Percentiles rank a stretch among this genome's conserved stretches.
phyloP scores from a whole-genome alignment of 2,113 vertebrate species.

The Australoheros scitulus region DNA sequence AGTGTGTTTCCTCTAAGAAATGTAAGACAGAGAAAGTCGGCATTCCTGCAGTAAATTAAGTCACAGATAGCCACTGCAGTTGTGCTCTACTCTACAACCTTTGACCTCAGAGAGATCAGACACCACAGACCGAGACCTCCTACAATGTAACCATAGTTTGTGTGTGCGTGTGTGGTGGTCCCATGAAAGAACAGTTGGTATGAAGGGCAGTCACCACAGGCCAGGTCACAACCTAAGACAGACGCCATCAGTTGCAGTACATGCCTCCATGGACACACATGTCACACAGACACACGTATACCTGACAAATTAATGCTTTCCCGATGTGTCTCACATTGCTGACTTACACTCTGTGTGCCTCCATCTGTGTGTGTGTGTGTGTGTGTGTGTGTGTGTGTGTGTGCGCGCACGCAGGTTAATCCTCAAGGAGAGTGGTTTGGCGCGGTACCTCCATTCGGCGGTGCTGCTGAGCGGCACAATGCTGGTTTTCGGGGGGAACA shows the following conservation, averaged over 20 bases:
- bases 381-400: slow-evolving; percentile 15
- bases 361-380: slow-evolving; percentile 68
- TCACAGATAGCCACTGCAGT: slow-evolving; percentile 33
- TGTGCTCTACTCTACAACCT: slow-evolving; percentile 49
- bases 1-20: no score
- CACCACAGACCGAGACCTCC: slow-evolving; percentile 34
- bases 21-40: background rate
- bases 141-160: background rate
- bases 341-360: background rate
- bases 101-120: slow-evolving; percentile 10
- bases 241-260: slow-evolving; percentile 35
- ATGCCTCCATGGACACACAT: slow-evolving; percentile 18
- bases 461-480: slow-evolving; percentile 87
- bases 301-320: slow-evolving; percentile 17
- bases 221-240: slow-evolving; percentile 44
- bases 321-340: background rate
- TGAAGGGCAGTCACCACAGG: slow-evolving; percentile 51
- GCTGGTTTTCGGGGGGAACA: slow-evolving; percentile 93
- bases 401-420: slow-evolving; percentile 82
- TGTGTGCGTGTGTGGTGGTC: background rate
- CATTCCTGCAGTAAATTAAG: slow-evolving; percentile 16
- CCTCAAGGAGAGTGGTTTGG: slow-evolving; percentile 86
- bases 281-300: background rate
- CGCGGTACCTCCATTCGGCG: slow-evolving; percentile 89
- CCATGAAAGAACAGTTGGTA: slow-evolving; percentile 49